phyloP scores from a whole-genome alignment of 2,797 vertebrate species.

The Setipinna tenuifilis region DNA sequence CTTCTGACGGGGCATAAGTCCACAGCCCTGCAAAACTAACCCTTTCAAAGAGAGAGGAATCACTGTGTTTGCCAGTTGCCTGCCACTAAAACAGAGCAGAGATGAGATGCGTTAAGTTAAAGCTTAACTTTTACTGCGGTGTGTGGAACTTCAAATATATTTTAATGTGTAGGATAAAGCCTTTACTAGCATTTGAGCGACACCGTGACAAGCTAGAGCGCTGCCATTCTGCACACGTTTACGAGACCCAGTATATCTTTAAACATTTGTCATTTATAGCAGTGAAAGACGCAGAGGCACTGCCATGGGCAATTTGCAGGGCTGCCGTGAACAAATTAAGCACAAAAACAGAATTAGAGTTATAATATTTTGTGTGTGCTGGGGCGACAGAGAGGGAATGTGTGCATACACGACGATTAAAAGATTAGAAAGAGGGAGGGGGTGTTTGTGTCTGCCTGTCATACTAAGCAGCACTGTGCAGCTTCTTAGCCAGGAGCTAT shows the following conservation, averaged over 20 bases:
- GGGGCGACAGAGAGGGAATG: neutral
- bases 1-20: conserved; percentile 30
- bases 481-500: conserved; percentile 50
- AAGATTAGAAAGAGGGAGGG: neutral
- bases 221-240: neutral
- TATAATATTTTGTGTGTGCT: conserved; percentile 1
- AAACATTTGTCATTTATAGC: neutral
- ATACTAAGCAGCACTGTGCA: conserved; percentile 42
- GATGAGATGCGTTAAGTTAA: conserved; percentile 37
- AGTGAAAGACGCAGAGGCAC: neutral
- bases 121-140: conserved; percentile 40
- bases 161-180: conserved; percentile 40
- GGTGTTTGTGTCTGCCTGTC: conserved; percentile 32
- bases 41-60: conserved; percentile 56
- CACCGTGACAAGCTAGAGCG: neutral
- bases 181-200: conserved; percentile 26
- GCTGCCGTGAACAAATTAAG: neutral
- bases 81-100: conserved; percentile 36
- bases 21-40: conserved; percentile 42
- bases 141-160: conserved; percentile 33
- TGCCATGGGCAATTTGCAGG: neutral
- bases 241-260: neutral
- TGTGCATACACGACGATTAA: neutral
- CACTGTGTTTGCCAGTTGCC: conserved; percentile 44
- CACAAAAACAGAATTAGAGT: neutral